Base-by-base conservation (phyloP, 2,888 invertebrate species). In the Drosophila vallismaia region DNA sequence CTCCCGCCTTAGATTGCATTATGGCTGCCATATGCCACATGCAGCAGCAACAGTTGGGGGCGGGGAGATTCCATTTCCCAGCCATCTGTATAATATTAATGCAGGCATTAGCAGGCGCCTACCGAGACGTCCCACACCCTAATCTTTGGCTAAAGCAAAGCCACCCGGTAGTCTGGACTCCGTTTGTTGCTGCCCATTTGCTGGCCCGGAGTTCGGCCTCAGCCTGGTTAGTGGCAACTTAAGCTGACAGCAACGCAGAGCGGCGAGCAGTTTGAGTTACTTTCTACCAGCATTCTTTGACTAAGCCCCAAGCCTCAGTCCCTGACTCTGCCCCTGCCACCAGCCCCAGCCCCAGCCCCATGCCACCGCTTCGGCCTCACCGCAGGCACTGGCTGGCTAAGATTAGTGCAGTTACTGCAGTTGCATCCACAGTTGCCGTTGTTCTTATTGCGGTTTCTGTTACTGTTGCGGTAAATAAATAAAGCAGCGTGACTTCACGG, bases 381-480 rank as follows among this genome's bases (percentile, higher is more conserved):
- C 14, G 26, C 29, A 31, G 44, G 52, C 55, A 60, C 36, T 63
- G 62, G 50, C 48, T 69, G 59, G 44, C 63, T 51, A 51, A 83
- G 78, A 80, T 78, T 80, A 78, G 74, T 74, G 78, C 81, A 77
- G 82, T 71, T 74, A 55, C 73, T 62, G 71, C 71, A 64, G 74
- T 60, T 66, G 78, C 54, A 70, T 54, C 70, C 55, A 69, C 72
- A 66, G 74, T 58, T 66, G 71, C 78, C 74, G 81, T 79, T 82
- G 85, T 85, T 82, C 82, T 79, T 85, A 77, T 85, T 83, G 82
- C 85, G 85, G 82, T 85, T 81, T 69, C 60, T 62, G 64, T 62
- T 62, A 77, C 71, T 79, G 76, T 85, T 85, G 85, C 82, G 82
- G 85, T 85, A 85, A 85, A 82, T 82, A 82, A 83, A 79, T 83